phyloP scores from a whole-genome alignment of 2,113 vertebrate genomes.

The Ceuthmochares aereus region DNA sequence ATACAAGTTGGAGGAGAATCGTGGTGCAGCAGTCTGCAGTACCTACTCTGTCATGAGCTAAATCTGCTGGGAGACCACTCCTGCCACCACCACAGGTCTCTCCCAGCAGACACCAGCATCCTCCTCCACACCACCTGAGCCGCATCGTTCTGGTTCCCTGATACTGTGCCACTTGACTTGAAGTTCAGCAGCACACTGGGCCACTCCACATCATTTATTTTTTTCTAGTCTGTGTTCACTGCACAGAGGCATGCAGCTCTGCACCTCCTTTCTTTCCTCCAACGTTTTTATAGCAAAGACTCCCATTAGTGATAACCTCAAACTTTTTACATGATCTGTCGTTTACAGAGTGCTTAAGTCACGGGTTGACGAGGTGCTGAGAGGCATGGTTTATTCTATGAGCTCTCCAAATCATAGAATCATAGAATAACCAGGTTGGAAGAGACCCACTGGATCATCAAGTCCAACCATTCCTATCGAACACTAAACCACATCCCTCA shows the following conservation, averaged over 20 bases:
- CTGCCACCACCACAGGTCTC: rapidly evolving
- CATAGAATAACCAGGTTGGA: too few relatives aligned
- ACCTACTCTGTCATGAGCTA: rapidly evolving
- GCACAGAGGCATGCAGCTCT: background rate
- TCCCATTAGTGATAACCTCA: background rate
- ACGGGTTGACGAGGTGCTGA: too few relatives aligned
- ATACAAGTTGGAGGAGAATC: background rate
- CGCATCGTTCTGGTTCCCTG: background rate
- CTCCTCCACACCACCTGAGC: background rate
- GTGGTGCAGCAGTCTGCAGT: background rate
- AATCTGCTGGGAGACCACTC: background rate
- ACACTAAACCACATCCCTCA: too few relatives aligned
- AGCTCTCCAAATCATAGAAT: too few relatives aligned
- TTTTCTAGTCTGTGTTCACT: background rate
- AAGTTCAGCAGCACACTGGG: background rate
- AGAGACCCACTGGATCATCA: too few relatives aligned
- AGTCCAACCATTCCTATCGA: too few relatives aligned
- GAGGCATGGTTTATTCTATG: too few relatives aligned
- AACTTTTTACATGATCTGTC: background rate
- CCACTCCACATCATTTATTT: background rate
- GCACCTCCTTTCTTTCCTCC: background rate
- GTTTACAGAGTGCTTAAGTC: background rate
- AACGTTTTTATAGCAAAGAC: background rate
- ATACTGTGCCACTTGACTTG: background rate
- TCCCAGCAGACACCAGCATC: background rate